Percentiles rank a stretch among this genome's conserved stretches.
These are phyloP conservation scores for Scortum barcoo DNA, from an alignment of 2,113 vertebrate species.

Conservation along the genomic window DNA sequence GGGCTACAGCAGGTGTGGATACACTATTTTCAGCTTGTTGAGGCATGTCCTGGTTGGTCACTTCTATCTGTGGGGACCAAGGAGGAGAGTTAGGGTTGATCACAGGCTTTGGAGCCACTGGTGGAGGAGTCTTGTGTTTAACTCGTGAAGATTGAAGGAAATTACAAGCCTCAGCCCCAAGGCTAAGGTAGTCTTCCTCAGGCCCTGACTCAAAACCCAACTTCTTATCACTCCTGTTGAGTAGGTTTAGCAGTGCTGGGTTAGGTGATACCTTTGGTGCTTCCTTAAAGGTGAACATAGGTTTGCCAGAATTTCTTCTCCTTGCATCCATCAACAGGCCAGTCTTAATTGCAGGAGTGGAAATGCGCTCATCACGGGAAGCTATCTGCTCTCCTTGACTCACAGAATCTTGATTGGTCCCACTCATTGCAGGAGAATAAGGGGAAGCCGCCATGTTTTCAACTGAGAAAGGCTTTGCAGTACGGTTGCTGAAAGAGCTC, in stretches of 20 bases:
- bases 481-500: conserved; percentile 86
- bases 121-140: conserved; percentile 94
- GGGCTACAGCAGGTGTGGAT: conserved; percentile 80
- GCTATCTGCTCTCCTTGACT: conserved; percentile 92
- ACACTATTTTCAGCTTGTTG: conserved; percentile 86
- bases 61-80: conserved; percentile 86
- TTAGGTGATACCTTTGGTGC: conserved; percentile 93
- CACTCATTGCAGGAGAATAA: conserved; percentile 83
- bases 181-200: conserved; percentile 98
- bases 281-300: conserved; percentile 98
- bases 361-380: conserved; percentile 95
- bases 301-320: conserved; percentile 87
- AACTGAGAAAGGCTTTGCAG: conserved; percentile 89
- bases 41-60: conserved; percentile 83
- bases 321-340: conserved; percentile 92
- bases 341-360: conserved; percentile 92
- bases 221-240: conserved; percentile 89
- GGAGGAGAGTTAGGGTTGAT: conserved; percentile 88
- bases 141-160: conserved; percentile 90
- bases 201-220: conserved; percentile 92
- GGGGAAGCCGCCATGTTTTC: conserved; percentile 82
- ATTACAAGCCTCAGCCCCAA: conserved; percentile 98
- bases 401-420: conserved; percentile 84
- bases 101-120: conserved; percentile 95
- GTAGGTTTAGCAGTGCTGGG: conserved; percentile 93